Base-by-base conservation (phyloP, 2,888 invertebrate genomes). In the Diadegma fenestrale region DNA sequence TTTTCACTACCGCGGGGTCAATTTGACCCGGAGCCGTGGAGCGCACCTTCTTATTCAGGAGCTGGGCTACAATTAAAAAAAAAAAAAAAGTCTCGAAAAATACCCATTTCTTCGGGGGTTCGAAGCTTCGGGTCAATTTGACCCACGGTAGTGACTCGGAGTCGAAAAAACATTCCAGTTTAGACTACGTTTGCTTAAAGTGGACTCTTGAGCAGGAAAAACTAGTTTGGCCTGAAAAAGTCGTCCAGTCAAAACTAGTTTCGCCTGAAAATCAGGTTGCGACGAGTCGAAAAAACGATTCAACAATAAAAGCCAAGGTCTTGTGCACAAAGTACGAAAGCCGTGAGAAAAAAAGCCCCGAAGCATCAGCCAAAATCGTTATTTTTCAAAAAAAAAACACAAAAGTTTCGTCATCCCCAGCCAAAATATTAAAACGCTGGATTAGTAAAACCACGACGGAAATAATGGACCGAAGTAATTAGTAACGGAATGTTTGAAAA, bases 331-430 rank as follows among this genome's bases (percentile, higher is more conserved):
- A 41, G 19, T 66, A 7, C 10, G 19, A 43, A 66, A 37, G 66
- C 66, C 12, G 41, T 58, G 58, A 41, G 37, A 64, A 64, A 64
- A 37, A 43, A 51, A 71, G 54, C 54, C 14, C 4, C 37, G 26
- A 72, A 54, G 71, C 71, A n/a, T 71, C 19, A 19, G 19, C 4
- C 33, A 33, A 33, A 33, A 33, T 33, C 33, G 33, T 33, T 33
- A 33, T 33, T 33, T 33, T 6, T 33, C 33, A 33, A 33, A 33
- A 33, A 2, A 33, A 33, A 33, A 33, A 33, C 4, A 33, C 4
- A 2, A 33, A 33, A 33, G 33, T 33, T 33, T 33, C 33, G 2
- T 33, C 33, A 33, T 6, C 14, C 6, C 17, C 8, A 51, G 22
- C 54, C 3, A 54, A 26, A 45, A 69, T 69, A 48, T 48, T 30